Conservation (phyloP, 2,113 vertebrate genomes). For the Buteo buteo region DNA sequence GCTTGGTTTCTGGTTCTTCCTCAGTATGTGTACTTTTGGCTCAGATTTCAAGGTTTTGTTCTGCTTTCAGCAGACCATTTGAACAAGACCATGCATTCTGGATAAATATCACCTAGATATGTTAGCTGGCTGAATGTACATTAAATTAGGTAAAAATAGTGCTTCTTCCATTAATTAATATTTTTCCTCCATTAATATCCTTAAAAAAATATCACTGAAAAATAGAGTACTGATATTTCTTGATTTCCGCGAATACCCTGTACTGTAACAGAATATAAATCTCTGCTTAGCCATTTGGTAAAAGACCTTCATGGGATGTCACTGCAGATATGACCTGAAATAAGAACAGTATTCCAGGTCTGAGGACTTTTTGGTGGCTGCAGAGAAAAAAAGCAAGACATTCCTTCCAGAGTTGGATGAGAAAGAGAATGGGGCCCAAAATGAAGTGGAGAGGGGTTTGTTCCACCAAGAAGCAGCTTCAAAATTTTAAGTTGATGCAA, state of each 20-base stretch:
- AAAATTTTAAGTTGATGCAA: neutral
- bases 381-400: neutral
- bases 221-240: neutral
- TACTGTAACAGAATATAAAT: neutral
- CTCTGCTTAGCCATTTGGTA: neutral
- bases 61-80: neutral
- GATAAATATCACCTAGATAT: neutral
- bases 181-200: neutral
- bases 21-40: neutral
- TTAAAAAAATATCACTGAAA: neutral
- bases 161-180: neutral
- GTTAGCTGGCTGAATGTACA: neutral
- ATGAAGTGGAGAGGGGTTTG: neutral
- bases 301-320: neutral
- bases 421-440: neutral
- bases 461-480: neutral
- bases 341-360: neutral
- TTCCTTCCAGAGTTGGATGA: neutral
- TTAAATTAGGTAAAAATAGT: neutral
- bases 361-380: neutral
- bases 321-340: neutral
- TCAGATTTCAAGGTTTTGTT: neutral
- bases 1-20: neutral
- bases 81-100: neutral
- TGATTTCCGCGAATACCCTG: neutral